Conservation (phyloP, 2,797 vertebrate species). For the Hirundo rustica region DNA sequence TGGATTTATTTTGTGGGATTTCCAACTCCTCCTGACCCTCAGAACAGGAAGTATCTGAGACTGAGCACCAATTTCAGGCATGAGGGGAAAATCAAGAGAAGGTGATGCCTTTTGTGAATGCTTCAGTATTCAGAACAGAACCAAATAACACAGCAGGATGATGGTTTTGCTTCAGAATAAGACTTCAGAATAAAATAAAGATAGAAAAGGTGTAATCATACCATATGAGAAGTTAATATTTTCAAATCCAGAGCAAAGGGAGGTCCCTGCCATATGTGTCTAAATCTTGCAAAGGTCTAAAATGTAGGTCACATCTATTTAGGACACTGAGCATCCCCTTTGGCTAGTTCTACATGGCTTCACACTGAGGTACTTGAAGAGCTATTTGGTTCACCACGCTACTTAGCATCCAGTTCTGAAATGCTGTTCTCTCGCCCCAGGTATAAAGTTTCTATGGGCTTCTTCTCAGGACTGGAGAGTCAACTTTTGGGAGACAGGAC, state of each 20-base stretch:
- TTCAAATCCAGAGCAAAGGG: conserved; percentile 36
- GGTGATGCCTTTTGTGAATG: neutral
- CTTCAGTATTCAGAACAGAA: neutral
- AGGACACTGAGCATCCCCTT: conserved; percentile 49
- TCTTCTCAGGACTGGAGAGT: neutral
- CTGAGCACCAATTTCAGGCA: neutral
- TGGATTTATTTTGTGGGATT: neutral
- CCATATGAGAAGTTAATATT: neutral
- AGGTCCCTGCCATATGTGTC: conserved; percentile 25
- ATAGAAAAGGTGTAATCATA: neutral
- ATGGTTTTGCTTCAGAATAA: neutral
- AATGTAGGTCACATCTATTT: conserved; percentile 66
- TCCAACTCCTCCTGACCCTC: neutral
- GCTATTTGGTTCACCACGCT: neutral
- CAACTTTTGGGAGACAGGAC: neutral
- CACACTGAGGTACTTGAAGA: conserved; percentile 3
- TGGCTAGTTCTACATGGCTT: conserved; percentile 35
- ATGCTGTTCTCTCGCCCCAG: neutral
- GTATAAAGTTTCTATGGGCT: neutral
- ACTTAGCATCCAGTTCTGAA: neutral
- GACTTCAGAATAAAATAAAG: neutral
- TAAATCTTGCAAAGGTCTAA: conserved; percentile 48
- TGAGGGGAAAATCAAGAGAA: neutral
- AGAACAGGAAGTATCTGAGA: neutral
- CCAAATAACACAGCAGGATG: neutral